Conservation (phyloP, 2,113 vertebrate species). For the Austrofundulus limnaeus region DNA sequence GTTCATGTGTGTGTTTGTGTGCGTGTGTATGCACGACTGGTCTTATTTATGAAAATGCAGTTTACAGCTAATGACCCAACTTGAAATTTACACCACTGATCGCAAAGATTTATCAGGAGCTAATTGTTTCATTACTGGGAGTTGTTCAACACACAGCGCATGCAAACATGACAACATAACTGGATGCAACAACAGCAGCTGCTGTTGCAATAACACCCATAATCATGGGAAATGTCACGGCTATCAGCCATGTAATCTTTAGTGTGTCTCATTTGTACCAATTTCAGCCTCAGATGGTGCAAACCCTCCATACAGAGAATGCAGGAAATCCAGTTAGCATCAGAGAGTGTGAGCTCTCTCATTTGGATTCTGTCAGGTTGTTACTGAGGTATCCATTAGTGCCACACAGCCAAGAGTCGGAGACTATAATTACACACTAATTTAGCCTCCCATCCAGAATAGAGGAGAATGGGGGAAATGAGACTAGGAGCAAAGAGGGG, state of each 20-base stretch:
- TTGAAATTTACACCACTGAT: constrained; percentile 22
- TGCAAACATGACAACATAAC: constrained; percentile 22
- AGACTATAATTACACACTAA: constrained; percentile 63
- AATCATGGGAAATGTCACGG: constrained; percentile 40
- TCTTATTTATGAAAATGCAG: constrained; percentile 47
- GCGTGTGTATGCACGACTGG: constrained; percentile 12
- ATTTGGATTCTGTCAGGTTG: constrained; percentile 59
- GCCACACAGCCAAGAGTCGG: constrained; percentile 51
- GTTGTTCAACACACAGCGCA: neutral
- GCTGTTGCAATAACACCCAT: constrained; percentile 21
- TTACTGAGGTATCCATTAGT: constrained; percentile 52
- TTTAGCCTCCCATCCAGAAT: constrained; percentile 50
- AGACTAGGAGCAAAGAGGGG: constrained; percentile 20
- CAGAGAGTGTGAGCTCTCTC: constrained; percentile 25
- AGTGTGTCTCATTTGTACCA: constrained; percentile 29
- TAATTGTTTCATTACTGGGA: constrained; percentile 42
- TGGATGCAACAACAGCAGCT: constrained; percentile 24
- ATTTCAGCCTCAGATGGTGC: constrained; percentile 4
- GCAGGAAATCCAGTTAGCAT: constrained; percentile 28
- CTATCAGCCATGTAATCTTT: constrained; percentile 31
- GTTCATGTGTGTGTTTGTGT: neutral
- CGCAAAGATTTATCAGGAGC: constrained; percentile 38
- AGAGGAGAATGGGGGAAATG: constrained; percentile 28
- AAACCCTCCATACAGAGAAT: constrained; percentile 12
- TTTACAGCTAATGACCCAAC: constrained; percentile 49